Percentiles rank a stretch among this genome's conserved stretches.
These are phyloP conservation scores for Nannoperca obscura DNA, from an alignment of 2,797 vertebrate genomes.

Conservation along the genomic window DNA sequence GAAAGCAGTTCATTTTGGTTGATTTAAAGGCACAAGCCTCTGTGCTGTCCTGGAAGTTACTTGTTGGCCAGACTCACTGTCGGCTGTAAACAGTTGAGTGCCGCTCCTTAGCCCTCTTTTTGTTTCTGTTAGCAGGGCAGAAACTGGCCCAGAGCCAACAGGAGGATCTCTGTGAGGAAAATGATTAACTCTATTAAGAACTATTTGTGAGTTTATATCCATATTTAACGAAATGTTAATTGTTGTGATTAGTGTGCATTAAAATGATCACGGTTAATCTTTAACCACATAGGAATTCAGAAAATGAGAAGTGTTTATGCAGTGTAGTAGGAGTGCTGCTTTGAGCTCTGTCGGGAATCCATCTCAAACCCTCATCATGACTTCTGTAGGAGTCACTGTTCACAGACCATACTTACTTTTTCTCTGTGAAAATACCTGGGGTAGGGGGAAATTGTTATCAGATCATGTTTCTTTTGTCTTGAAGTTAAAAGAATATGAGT, in stretches of 20 bases:
- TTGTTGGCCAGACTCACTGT: constrained; percentile 74
- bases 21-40: constrained; percentile 60
- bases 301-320: constrained; percentile 15
- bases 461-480: constrained; percentile 14
- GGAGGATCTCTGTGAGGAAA: constrained; percentile 36
- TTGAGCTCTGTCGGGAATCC: background rate
- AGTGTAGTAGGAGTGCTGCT: background rate
- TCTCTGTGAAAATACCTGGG: background rate
- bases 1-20: constrained; percentile 62
- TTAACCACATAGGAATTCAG: constrained; percentile 22
- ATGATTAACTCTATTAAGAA: constrained; percentile 41
- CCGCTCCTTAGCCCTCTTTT: constrained; percentile 39
- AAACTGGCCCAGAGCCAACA: constrained; percentile 52
- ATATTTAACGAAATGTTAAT: background rate
- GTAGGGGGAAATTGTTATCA: background rate
- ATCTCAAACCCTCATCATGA: background rate
- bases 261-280: constrained; percentile 18
- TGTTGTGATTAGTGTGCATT: constrained; percentile 5
- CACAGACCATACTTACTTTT: background rate
- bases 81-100: constrained; percentile 60
- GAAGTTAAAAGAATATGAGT: background rate
- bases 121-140: constrained; percentile 52
- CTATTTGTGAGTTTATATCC: constrained; percentile 21
- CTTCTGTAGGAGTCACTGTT: background rate
- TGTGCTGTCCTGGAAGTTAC: constrained; percentile 53